Evolutionary conservation across 2,888 invertebrate species (phyloP).

Genomic region (Hyppa rectilinea): DNA sequence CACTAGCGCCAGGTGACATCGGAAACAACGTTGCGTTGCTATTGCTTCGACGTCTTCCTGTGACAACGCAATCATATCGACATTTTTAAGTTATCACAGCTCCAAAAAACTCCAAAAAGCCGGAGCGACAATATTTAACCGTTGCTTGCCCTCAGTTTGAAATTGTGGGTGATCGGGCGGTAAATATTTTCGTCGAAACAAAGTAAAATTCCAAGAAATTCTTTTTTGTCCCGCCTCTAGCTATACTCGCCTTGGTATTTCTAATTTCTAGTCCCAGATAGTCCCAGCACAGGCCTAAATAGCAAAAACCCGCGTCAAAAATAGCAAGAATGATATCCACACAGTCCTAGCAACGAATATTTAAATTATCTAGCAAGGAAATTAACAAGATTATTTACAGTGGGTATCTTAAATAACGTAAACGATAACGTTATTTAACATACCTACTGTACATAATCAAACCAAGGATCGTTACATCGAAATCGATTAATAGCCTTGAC

Average conservation of each 20-base stretch:
- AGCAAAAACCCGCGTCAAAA: background rate
- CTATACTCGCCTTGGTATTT: background rate
- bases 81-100: no score
- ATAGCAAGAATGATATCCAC: background rate
- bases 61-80: no score
- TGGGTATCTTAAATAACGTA: background rate
- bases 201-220: background rate
- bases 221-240: background rate
- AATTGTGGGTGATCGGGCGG: background rate
- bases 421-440: no score
- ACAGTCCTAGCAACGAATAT: background rate
- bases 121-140: background rate
- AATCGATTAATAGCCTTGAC: no score
- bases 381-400: background rate
- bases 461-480: no score
- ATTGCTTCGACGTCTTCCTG: no score
- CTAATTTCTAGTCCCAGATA: background rate
- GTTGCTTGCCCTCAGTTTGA: background rate
- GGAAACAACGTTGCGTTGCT: no score
- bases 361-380: slow-evolving; percentile 1
- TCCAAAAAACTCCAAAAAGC: background rate
- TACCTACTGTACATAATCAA: no score
- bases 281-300: background rate
- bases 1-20: no score
- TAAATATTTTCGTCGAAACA: background rate